These are phyloP conservation scores for Alloplasta piceator DNA, from an alignment of 2,888 invertebrate genomes.

Conservation along the genomic window DNA sequence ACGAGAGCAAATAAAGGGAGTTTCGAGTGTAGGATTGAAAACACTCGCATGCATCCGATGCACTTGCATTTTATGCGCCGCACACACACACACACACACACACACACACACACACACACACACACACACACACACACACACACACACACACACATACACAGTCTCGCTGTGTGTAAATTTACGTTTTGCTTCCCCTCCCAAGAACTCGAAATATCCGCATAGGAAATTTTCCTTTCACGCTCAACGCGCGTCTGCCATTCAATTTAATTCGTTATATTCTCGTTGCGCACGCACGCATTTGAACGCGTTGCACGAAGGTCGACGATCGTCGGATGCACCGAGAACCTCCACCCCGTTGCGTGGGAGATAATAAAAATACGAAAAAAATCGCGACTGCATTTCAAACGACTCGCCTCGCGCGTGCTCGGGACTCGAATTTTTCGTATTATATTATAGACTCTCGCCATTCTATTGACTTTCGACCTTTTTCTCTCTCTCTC, in stretches of 20 bases:
- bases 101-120: too few relatives aligned
- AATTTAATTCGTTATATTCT: constrained; percentile 66
- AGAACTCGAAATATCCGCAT: neutral
- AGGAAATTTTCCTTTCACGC: neutral
- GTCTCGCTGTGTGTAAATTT: neutral
- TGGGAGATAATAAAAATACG: constrained; percentile 53
- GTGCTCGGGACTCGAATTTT: constrained; percentile 61
- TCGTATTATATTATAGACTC: constrained; percentile 58
- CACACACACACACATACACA: neutral
- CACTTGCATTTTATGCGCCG: neutral
- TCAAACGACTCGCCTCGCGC: constrained; percentile 49
- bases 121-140: too few relatives aligned
- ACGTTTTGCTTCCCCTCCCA: neutral
- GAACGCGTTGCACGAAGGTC: constrained; percentile 56
- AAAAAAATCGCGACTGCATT: too few relatives aligned
- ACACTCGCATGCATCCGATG: constrained; percentile 1
- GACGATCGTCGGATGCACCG: constrained; percentile 41
- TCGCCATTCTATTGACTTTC: constrained; percentile 12
- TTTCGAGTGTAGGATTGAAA: constrained; percentile 19
- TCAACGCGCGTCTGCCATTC: constrained; percentile 61
- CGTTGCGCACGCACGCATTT: constrained; percentile 30
- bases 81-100: too few relatives aligned
- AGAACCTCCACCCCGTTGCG: constrained; percentile 15
- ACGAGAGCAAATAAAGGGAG: neutral
- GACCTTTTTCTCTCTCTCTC: neutral